phyloP scores from a whole-genome alignment of 2,888 invertebrate genomes.

The Antitype chi region DNA sequence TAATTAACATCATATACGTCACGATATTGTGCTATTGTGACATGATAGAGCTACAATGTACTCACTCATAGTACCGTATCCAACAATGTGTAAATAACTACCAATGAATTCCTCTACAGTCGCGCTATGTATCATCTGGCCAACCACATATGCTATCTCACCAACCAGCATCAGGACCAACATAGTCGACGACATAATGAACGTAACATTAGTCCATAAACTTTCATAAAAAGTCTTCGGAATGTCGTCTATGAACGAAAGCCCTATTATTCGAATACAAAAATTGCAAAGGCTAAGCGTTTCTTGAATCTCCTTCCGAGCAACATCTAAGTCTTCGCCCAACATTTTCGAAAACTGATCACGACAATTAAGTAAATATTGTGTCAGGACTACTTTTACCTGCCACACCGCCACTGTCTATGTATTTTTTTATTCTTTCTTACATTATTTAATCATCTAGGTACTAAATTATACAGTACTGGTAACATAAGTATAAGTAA shows the following conservation, averaged over 20 bases:
- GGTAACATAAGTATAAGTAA: constrained; percentile 12
- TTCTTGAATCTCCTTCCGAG: constrained; percentile 74
- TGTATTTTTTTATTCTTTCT: not conserved
- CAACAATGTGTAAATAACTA: constrained; percentile 80
- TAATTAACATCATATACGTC: constrained; percentile 3
- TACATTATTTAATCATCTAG: constrained; percentile 17
- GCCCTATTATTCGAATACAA: constrained; percentile 75
- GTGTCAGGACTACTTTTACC: not conserved
- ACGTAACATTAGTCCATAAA: constrained; percentile 62
- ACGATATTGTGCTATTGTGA: not conserved
- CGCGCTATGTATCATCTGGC: constrained; percentile 71
- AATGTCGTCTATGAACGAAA: constrained; percentile 76
- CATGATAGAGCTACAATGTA: constrained; percentile 32
- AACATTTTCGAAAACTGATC: constrained; percentile 27
- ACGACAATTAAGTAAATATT: constrained; percentile 1
- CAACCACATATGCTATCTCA: constrained; percentile 75
- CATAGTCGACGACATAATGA: constrained; percentile 70
- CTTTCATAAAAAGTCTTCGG: constrained; percentile 66
- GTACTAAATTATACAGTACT: constrained; percentile 3
- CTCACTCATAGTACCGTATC: constrained; percentile 83
- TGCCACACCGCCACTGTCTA: not conserved
- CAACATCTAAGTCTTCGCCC: constrained; percentile 41
- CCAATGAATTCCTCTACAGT: constrained; percentile 79
- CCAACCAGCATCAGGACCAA: constrained; percentile 74
- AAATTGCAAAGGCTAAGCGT: constrained; percentile 77